A percentile compares a stretch with the other conserved stretches of the same genome.
Evolutionary conservation across 2,113 vertebrate species (phyloP).

Genomic region (Suncus etruscus): DNA sequence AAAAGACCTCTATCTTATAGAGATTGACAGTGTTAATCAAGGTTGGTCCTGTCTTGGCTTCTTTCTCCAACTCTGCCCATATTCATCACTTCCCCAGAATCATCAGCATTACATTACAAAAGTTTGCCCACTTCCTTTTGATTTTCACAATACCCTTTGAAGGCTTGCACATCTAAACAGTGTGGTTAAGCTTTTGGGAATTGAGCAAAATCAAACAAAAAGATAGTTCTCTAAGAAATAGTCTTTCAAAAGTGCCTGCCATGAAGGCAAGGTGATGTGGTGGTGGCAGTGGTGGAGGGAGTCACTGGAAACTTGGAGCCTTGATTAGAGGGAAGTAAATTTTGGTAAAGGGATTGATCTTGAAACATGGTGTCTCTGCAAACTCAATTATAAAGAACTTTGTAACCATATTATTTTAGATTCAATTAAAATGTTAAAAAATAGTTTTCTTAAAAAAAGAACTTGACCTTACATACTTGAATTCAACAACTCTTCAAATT

Average conservation of each 20-base stretch:
- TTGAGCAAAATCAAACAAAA: slow-evolving; percentile 13
- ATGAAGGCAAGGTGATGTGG: too few relatives aligned
- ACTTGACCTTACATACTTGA: not conserved
- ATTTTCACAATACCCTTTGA: slow-evolving; percentile 4
- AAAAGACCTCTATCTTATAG: not conserved
- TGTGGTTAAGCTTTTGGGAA: not conserved
- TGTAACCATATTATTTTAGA: too few relatives aligned
- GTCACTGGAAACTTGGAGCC: too few relatives aligned
- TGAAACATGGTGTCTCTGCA: too few relatives aligned
- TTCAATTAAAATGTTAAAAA: too few relatives aligned
- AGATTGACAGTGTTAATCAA: not conserved
- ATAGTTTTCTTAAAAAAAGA: not conserved
- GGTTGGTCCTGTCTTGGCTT: not conserved
- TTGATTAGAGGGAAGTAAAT: too few relatives aligned
- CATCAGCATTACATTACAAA: not conserved
- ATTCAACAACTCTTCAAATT: slow-evolving; percentile 26
- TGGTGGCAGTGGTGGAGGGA: too few relatives aligned
- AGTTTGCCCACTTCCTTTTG: slow-evolving; percentile 1
- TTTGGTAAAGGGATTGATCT: too few relatives aligned
- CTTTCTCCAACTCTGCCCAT: not conserved
- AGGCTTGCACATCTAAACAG: not conserved
- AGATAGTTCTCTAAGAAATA: too few relatives aligned
- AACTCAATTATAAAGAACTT: too few relatives aligned
- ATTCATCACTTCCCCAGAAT: not conserved
- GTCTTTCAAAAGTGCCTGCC: too few relatives aligned